A percentile compares a stretch with the other conserved stretches of the same genome.
phyloP scores from a whole-genome alignment of 2,797 vertebrate genomes.

The Danionella dracula region DNA sequence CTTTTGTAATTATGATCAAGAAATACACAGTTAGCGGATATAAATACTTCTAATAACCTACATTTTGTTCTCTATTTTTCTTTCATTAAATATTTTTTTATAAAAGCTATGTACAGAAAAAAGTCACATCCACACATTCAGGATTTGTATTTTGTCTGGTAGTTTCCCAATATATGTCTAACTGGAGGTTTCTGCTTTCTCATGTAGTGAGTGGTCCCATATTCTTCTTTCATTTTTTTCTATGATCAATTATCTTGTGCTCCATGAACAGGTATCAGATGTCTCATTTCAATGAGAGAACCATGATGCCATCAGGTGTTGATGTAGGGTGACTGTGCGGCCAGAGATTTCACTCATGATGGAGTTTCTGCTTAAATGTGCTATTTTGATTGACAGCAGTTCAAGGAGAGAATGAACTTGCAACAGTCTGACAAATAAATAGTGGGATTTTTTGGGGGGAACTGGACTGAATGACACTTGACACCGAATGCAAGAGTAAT shows the following conservation, averaged over 20 bases:
- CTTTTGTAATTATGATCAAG: no score
- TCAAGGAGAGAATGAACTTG: not conserved
- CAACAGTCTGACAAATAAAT: not conserved
- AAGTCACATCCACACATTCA: not conserved
- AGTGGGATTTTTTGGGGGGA: not conserved
- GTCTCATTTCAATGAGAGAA: not conserved
- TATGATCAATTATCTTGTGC: no score
- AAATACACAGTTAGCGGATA: no score
- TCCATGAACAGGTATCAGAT: not conserved
- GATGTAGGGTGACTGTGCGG: not conserved
- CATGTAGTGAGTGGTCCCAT: slow-evolving; percentile 12
- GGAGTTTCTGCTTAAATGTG: not conserved
- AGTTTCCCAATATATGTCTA: slow-evolving; percentile 6
- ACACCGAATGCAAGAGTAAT: not conserved
- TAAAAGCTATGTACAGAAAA: not conserved
- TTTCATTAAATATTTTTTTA: not conserved
- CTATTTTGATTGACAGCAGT: not conserved
- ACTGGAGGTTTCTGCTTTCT: slow-evolving; percentile 3
- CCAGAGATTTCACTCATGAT: not conserved
- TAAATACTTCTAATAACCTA: not conserved
- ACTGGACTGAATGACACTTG: not conserved
- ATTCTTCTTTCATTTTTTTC: not conserved
- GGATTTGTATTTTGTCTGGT: slow-evolving; percentile 22
- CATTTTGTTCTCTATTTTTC: not conserved
- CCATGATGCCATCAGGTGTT: not conserved